Conservation (phyloP, 2,888 invertebrate species). For the Ectemnius lituratus region DNA sequence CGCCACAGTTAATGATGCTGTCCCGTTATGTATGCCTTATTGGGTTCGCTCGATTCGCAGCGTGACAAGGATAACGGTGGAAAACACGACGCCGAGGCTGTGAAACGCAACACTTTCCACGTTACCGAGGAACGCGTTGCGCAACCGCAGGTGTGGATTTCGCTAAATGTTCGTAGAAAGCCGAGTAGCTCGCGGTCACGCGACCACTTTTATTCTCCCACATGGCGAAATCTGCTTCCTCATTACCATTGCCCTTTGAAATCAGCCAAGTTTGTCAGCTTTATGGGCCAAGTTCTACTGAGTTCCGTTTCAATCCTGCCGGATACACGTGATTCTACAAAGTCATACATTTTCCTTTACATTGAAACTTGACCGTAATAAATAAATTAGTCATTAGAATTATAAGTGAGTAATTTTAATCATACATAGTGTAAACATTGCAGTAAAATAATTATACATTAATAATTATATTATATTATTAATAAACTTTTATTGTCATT, state of each 20-base stretch:
- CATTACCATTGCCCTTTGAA: neutral
- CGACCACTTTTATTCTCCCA: constrained; percentile 26
- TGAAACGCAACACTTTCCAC: constrained; percentile 49
- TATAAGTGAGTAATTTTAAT: too few relatives aligned
- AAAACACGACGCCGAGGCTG: constrained; percentile 30
- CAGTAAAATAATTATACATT: too few relatives aligned
- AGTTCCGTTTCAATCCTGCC: too few relatives aligned
- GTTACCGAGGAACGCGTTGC: constrained; percentile 37
- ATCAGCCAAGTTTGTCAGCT: neutral
- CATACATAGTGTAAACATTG: too few relatives aligned
- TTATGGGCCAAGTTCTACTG: too few relatives aligned
- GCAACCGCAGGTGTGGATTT: constrained; percentile 38
- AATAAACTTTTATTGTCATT: too few relatives aligned
- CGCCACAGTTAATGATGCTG: constrained; percentile 8
- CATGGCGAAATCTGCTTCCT: constrained; percentile 3
- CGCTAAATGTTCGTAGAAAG: constrained; percentile 41
- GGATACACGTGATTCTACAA: too few relatives aligned
- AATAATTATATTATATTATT: too few relatives aligned
- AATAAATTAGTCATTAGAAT: too few relatives aligned
- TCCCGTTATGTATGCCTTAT: constrained; percentile 42
- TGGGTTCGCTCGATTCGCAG: constrained; percentile 23
- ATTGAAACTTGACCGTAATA: too few relatives aligned
- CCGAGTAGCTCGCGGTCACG: constrained; percentile 30
- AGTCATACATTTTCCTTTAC: too few relatives aligned
- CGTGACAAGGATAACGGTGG: constrained; percentile 35